Evolutionary conservation across 2,113 vertebrate species (phyloP).

Genomic region (Gadus chalcogrammus): DNA sequence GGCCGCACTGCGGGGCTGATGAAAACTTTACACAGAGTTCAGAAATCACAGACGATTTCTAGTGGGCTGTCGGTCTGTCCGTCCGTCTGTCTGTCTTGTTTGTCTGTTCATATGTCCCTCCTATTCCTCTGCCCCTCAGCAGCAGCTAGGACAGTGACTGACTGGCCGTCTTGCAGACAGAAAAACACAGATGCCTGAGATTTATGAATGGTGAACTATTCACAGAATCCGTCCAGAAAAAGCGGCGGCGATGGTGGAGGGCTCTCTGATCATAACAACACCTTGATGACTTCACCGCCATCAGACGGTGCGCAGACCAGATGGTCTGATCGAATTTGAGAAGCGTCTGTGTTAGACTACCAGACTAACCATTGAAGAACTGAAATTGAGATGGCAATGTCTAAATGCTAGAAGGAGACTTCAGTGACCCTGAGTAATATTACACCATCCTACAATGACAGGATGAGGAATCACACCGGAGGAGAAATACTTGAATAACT

Average conservation of each 20-base stretch:
- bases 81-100: background rate
- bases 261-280: slow-evolving; percentile 53
- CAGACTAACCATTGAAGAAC: no score
- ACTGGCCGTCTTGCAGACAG: slow-evolving; percentile 25
- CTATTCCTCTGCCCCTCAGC: background rate
- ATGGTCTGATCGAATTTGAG: no score
- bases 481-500: no score
- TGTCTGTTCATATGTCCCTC: background rate
- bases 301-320: no score
- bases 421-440: no score
- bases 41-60: slow-evolving; percentile 28
- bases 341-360: no score
- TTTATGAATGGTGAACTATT: slow-evolving; percentile 45
- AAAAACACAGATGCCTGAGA: slow-evolving; percentile 63
- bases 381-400: no score
- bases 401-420: no score
- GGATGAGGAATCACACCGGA: no score
- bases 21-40: slow-evolving; percentile 52
- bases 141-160: slow-evolving; percentile 32
- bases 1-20: slow-evolving; percentile 36
- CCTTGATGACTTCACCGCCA: slow-evolving; percentile 34
- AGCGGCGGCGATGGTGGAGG: slow-evolving; percentile 10
- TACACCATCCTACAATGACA: no score
- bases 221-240: slow-evolving; percentile 39
- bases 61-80: slow-evolving; percentile 15